Percentiles rank a stretch among this genome's conserved stretches.
These are phyloP conservation scores for Batillaria attramentaria DNA, from an alignment of 1,140 invertebrate genomes.

Conservation along the genomic window DNA sequence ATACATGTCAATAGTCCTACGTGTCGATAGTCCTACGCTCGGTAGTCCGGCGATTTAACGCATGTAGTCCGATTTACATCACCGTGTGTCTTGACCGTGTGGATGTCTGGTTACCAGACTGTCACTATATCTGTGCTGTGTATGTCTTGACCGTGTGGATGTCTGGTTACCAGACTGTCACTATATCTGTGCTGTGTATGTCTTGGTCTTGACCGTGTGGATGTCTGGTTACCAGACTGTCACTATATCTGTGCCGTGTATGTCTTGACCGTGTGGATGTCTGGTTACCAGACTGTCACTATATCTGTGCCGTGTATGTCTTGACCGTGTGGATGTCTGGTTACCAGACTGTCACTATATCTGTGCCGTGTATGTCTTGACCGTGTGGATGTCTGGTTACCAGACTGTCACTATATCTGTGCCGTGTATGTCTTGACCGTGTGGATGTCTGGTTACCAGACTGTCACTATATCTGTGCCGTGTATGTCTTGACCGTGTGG, in stretches of 20 bases:
- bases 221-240: neutral
- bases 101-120: neutral
- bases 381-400: neutral
- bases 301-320: neutral
- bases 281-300: neutral
- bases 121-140: neutral
- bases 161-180: neutral
- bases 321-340: neutral
- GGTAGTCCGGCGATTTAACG: neutral
- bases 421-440: neutral
- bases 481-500: neutral
- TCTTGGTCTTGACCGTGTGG: neutral
- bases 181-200: neutral
- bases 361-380: neutral
- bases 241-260: neutral
- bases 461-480: neutral
- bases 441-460: neutral
- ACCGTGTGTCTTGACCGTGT: neutral
- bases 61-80: neutral
- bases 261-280: neutral
- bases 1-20: neutral
- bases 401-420: neutral
- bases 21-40: neutral
- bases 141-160: neutral
- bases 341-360: neutral